Conservation (phyloP, 1,140 invertebrate genomes). For the Pogonomyrmex californicus region DNA sequence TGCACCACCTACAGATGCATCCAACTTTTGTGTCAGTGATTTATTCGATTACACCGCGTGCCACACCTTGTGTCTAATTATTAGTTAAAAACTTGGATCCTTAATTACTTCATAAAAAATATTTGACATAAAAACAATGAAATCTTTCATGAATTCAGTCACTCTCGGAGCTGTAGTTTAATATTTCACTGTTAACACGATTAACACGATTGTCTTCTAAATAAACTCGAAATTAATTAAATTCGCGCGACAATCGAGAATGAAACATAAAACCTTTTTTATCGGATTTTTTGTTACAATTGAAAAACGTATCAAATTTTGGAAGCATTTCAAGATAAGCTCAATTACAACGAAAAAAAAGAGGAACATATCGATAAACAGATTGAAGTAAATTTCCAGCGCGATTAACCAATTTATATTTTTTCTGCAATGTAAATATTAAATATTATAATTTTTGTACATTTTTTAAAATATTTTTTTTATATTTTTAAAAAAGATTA, state of each 20-base stretch:
- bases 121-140: background rate
- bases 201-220: slow-evolving; percentile 16
- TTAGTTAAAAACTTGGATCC: slow-evolving; percentile 49
- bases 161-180: background rate
- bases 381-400: slow-evolving; percentile 2
- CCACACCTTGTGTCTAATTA: slow-evolving; percentile 1
- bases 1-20: slow-evolving; percentile 31
- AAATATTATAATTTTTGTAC: slow-evolving; percentile 5
- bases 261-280: slow-evolving; percentile 30
- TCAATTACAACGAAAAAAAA: slow-evolving; percentile 4
- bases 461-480: background rate
- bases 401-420: background rate
- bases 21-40: slow-evolving; percentile 38
- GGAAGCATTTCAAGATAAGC: background rate
- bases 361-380: slow-evolving; percentile 8
- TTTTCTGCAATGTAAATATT: background rate
- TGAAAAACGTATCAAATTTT: slow-evolving; percentile 22
- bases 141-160: background rate
- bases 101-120: slow-evolving; percentile 35
- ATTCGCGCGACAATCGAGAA: background rate
- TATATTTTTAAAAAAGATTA: background rate
- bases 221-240: slow-evolving; percentile 23
- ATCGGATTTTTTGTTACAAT: slow-evolving; percentile 17
- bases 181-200: slow-evolving; percentile 7
- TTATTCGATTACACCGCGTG: slow-evolving; percentile 34